A percentile compares a stretch with the other conserved stretches of the same genome.
Evolutionary conservation across 30 jellyfish, hydroid and myxozoan genomes (phyloP).

Genomic region (Cassiopea xamachana): DNA sequence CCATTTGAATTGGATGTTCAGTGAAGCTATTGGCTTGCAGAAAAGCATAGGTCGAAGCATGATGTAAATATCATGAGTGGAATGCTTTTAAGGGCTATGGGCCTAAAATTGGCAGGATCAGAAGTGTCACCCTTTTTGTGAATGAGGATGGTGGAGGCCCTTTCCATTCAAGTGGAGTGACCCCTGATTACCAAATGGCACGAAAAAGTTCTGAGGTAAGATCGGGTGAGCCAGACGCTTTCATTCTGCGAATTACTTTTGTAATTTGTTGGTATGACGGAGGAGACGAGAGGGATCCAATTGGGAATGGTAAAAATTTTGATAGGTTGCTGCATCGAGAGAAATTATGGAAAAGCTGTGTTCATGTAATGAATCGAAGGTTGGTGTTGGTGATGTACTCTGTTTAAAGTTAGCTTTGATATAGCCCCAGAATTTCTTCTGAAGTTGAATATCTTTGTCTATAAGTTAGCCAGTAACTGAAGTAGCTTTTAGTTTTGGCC

Average conservation of each 20-base stretch:
- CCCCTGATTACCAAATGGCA: background rate
- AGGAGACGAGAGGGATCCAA: background rate
- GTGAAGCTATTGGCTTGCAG: background rate
- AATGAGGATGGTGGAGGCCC: conserved; percentile 8
- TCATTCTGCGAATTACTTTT: background rate
- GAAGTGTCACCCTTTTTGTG: background rate
- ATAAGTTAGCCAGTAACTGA: background rate
- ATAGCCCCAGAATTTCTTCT: background rate
- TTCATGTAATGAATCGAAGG: background rate
- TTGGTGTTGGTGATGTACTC: background rate
- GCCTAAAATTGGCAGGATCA: background rate
- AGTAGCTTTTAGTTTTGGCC: background rate
- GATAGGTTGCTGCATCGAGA: background rate
- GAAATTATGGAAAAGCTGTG: background rate
- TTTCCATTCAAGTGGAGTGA: background rate
- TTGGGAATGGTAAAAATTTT: background rate
- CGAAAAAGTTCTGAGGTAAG: background rate
- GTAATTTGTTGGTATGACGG: background rate
- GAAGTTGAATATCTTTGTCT: background rate
- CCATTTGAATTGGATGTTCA: conserved; percentile 2
- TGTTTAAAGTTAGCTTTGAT: background rate
- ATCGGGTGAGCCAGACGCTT: background rate
- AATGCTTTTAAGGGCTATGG: background rate
- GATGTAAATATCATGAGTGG: conserved; percentile 2
- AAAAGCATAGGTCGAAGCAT: background rate